Evolutionary conservation across 2,113 vertebrate genomes (phyloP).

Genomic region (Numida meleagris): DNA sequence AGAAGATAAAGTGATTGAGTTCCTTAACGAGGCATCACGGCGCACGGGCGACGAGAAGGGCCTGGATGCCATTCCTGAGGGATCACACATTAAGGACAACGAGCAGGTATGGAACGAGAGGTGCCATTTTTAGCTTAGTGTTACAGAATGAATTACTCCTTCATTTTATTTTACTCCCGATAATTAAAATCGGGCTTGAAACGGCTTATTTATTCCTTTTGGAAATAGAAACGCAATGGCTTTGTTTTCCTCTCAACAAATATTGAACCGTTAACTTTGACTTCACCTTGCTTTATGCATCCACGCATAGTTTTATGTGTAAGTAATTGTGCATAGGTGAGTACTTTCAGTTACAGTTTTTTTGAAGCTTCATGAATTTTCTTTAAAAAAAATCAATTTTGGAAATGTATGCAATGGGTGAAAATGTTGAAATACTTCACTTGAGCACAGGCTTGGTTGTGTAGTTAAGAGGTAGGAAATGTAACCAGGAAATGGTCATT

Average conservation of each 20-base stretch:
- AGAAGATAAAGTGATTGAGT: constrained; percentile 92
- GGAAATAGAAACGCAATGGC: not conserved
- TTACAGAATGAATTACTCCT: not conserved
- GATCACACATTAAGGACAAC: constrained; percentile 95
- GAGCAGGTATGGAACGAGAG: constrained; percentile 84
- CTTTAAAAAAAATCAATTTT: not conserved
- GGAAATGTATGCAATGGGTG: not conserved
- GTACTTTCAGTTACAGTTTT: not conserved
- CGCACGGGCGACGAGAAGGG: constrained; percentile 92
- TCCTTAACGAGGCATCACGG: constrained; percentile 90
- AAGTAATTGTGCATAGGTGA: not conserved
- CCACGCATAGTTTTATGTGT: not conserved
- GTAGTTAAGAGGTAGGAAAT: not conserved
- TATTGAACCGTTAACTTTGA: not conserved
- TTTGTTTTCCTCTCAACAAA: not conserved
- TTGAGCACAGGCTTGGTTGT: not conserved
- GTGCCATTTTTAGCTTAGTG: not conserved
- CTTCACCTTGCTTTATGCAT: not conserved
- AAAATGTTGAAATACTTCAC: not conserved
- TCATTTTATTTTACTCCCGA: not conserved
- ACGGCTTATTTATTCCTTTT: not conserved
- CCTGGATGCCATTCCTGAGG: constrained; percentile 93
- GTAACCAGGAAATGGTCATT: not conserved
- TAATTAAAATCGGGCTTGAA: not conserved
- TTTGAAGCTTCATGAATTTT: not conserved